Conservation (phyloP, 2,888 invertebrate genomes). For the Acrobeloides nanus region DNA sequence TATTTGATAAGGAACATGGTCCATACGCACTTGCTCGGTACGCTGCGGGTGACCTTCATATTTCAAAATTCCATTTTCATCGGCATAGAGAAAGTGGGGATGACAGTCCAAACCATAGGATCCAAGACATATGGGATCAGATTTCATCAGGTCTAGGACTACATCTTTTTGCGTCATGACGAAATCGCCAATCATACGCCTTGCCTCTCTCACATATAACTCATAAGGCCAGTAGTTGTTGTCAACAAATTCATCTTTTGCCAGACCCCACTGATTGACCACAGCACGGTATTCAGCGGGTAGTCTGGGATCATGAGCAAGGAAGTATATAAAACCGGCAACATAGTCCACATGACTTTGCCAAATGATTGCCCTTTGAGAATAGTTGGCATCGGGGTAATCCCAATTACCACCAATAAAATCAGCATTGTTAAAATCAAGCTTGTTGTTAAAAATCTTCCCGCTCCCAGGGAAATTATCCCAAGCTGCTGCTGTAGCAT, state of each 20-base stretch:
- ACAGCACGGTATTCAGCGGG: neutral
- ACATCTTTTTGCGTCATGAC: slow-evolving; percentile 3
- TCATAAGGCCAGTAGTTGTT: slow-evolving; percentile 1
- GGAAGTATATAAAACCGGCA: neutral
- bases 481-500: too few species aligned
- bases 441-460: neutral
- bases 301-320: neutral
- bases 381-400: neutral
- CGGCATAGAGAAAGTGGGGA: neutral
- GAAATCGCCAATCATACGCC: neutral
- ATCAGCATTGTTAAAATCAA: slow-evolving; percentile 1
- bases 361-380: neutral
- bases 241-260: slow-evolving; percentile 1
- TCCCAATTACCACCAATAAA: slow-evolving; percentile 1
- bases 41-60: neutral
- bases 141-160: neutral
- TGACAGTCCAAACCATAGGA: neutral
- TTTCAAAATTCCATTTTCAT: neutral
- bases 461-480: too few species aligned
- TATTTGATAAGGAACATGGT: too few species aligned
- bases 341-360: neutral
- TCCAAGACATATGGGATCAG: neutral
- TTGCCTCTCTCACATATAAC: slow-evolving; percentile 1
- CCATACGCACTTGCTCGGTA: neutral
- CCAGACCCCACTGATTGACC: neutral